phyloP scores from a whole-genome alignment of 92 coral and sea anemone genomes.

The Montipora capitata region DNA sequence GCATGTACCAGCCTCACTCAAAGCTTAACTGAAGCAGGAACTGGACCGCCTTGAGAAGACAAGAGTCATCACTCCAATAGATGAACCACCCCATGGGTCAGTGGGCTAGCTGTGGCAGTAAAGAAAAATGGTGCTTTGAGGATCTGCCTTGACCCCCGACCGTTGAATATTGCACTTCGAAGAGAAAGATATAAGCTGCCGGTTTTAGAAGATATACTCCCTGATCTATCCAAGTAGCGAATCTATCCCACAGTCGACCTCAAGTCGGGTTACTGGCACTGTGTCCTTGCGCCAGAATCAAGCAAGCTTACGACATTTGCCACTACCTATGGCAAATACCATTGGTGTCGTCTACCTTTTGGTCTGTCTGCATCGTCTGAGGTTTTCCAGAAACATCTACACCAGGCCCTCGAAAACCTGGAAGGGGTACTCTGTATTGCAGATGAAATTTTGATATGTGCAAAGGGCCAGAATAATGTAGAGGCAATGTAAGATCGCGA shows the following conservation, averaged over 20 bases:
- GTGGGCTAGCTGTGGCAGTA: constrained; percentile 50
- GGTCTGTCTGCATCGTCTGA: constrained; percentile 37
- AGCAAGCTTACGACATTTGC: constrained; percentile 22
- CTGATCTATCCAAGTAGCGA: no score
- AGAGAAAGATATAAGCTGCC: constrained; percentile 56
- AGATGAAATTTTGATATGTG: constrained; percentile 6
- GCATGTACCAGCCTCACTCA: constrained; percentile 66
- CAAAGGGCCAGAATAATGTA: constrained; percentile 38
- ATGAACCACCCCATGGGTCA: constrained; percentile 52
- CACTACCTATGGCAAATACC: constrained; percentile 26
- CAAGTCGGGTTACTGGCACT: constrained; percentile 1
- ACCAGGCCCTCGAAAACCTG: constrained; percentile 52
- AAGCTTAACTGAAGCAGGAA: constrained; percentile 49
- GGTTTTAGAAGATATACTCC: constrained; percentile 31
- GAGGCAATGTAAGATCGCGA: constrained; percentile 54
- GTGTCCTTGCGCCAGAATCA: constrained; percentile 54
- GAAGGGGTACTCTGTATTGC: constrained; percentile 44
- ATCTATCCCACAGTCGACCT: no score
- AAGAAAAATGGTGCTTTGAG: constrained; percentile 52
- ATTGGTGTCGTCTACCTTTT: constrained; percentile 49
- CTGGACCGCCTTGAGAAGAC: constrained; percentile 59
- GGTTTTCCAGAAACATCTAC: constrained; percentile 13
- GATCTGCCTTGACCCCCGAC: constrained; percentile 55
- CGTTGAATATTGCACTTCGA: neutral
- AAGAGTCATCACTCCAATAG: constrained; percentile 28